Evolutionary conservation across 2,888 invertebrate genomes (phyloP).

Genomic region (Diaprepes abbreviatus): DNA sequence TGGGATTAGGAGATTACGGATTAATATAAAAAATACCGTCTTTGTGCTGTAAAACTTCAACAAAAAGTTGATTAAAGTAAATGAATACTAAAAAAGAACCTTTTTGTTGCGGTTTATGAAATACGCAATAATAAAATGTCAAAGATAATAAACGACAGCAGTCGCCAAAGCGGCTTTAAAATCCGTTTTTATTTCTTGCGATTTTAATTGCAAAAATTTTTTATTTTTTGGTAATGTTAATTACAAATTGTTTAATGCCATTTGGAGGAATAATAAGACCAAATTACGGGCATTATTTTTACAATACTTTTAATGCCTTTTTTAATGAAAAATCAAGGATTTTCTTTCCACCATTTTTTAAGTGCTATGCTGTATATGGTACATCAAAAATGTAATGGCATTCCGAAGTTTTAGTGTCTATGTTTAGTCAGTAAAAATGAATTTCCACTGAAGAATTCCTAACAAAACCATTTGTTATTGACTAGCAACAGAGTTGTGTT

Average conservation of each 20-base stretch:
- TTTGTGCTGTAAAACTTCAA: slow-evolving; percentile 15
- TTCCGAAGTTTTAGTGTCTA: too few relatives aligned
- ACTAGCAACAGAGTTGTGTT: too few relatives aligned
- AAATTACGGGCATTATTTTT: too few relatives aligned
- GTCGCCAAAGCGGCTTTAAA: not conserved
- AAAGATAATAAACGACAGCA: slow-evolving; percentile 34
- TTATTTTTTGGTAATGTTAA: not conserved
- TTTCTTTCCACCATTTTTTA: too few relatives aligned
- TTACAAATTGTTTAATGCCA: not conserved
- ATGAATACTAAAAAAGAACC: slow-evolving; percentile 15
- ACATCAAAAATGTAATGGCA: too few relatives aligned
- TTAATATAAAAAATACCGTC: slow-evolving; percentile 12
- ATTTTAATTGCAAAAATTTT: slow-evolving; percentile 9
- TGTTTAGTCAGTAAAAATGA: too few relatives aligned
- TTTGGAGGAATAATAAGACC: too few relatives aligned
- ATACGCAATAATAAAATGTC: slow-evolving; percentile 38
- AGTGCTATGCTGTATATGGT: too few relatives aligned
- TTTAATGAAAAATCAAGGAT: too few relatives aligned
- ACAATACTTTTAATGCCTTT: too few relatives aligned
- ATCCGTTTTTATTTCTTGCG: slow-evolving; percentile 1
- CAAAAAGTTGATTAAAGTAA: slow-evolving; percentile 25
- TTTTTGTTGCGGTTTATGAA: slow-evolving; percentile 21
- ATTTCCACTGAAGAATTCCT: too few relatives aligned
- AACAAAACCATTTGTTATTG: too few relatives aligned
- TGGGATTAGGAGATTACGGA: slow-evolving; percentile 6